These are phyloP conservation scores for Drosophila prolongata DNA, from an alignment of 2,888 invertebrate genomes.

Conservation along the genomic window DNA sequence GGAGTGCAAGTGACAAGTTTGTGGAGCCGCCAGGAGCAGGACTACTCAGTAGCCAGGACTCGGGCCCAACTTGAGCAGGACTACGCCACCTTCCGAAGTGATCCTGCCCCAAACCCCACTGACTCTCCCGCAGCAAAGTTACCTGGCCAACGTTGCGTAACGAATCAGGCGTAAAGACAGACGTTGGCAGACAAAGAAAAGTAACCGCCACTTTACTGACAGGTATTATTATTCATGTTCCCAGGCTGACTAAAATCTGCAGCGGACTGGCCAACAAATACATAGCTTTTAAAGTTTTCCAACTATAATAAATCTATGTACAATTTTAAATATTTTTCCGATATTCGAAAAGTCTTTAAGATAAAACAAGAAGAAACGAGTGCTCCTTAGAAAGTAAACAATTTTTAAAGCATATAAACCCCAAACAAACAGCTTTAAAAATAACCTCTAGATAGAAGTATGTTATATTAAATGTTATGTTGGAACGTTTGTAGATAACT, in stretches of 20 bases:
- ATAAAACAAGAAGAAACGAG: no score
- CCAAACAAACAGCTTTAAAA: no score
- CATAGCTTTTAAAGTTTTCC: slow-evolving; percentile 11
- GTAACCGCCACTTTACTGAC: slow-evolving; percentile 61
- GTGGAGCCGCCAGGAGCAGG: slow-evolving; percentile 37
- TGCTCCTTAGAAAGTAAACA: no score
- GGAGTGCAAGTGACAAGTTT: slow-evolving; percentile 69
- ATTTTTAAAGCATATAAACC: no score
- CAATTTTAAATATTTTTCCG: background rate
- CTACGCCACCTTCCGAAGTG: slow-evolving; percentile 50
- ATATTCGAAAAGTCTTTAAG: no score
- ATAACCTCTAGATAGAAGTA: no score
- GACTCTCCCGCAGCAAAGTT: slow-evolving; percentile 48
- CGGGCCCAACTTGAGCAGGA: background rate
- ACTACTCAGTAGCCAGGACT: slow-evolving; percentile 23
- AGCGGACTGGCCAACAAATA: slow-evolving; percentile 2
- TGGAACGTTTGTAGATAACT: no score
- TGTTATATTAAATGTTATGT: no score
- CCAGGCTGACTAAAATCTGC: slow-evolving; percentile 3
- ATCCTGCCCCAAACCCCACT: slow-evolving; percentile 20
- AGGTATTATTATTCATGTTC: slow-evolving; percentile 76
- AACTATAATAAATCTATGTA: background rate
- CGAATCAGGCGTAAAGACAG: slow-evolving; percentile 69
- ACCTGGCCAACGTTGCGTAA: slow-evolving; percentile 74
- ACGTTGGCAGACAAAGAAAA: slow-evolving; percentile 59